phyloP scores from a whole-genome alignment of 2,797 vertebrate species.

The Fistularia commersonii region DNA sequence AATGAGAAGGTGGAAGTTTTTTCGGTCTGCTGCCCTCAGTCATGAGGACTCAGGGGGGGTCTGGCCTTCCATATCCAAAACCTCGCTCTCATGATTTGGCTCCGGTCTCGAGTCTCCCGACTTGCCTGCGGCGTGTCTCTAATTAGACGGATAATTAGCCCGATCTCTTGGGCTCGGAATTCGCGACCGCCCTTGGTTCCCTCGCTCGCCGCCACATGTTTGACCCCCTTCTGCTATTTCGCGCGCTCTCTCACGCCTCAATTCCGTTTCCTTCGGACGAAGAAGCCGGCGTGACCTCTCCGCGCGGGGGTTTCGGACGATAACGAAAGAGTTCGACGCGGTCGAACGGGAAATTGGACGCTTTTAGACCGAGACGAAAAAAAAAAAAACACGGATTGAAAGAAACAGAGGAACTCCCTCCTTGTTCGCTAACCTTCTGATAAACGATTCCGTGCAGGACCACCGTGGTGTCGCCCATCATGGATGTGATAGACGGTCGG shows the following conservation, averaged over 20 bases:
- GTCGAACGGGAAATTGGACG: no score
- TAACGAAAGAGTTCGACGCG: no score
- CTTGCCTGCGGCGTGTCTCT: slow-evolving; percentile 49
- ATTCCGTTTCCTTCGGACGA: no score
- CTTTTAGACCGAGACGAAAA: no score
- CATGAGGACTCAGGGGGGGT: slow-evolving; percentile 20
- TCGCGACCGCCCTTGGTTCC: slow-evolving; percentile 28
- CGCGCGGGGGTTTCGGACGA: no score
- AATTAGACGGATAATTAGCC: slow-evolving; percentile 56
- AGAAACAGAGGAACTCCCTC: no score
- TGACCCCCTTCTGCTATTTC: not conserved
- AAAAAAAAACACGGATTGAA: no score
- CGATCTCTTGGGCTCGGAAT: slow-evolving; percentile 43
- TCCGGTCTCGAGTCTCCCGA: slow-evolving; percentile 33
- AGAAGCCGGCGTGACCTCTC: no score
- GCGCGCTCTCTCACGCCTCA: no score
- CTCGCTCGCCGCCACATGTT: slow-evolving; percentile 4
- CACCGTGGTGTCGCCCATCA: slow-evolving; percentile 81
- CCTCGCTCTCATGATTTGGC: slow-evolving; percentile 44
- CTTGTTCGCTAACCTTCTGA: not conserved
- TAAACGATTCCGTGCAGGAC: slow-evolving; percentile 66
- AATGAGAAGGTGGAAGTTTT: slow-evolving; percentile 19
- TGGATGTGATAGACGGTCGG: slow-evolving; percentile 85
- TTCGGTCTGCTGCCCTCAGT: slow-evolving; percentile 12
- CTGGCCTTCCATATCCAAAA: no score